Evolutionary conservation across 53 echinoderm and acorn worm genomes (phyloP).

Genomic region (Temnopleurus reevesii): DNA sequence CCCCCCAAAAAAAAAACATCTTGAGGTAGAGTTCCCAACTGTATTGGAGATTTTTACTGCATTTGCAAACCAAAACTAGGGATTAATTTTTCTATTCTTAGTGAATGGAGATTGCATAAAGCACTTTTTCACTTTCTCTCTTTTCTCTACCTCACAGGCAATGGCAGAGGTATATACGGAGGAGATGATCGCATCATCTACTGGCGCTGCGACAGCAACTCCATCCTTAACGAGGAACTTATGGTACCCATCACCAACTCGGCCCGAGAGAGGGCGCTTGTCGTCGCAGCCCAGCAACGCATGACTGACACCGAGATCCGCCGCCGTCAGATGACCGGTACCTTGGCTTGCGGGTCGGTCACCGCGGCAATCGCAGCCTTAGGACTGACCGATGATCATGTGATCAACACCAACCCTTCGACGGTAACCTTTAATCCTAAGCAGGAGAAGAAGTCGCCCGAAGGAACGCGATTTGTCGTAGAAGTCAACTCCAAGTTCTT

Average conservation of each 20-base stretch:
- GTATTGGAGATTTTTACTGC: no score
- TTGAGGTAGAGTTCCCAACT: no score
- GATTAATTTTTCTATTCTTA: no score
- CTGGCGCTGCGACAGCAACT: constrained; percentile 97
- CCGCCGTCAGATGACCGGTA: constrained; percentile 81
- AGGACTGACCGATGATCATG: constrained; percentile 71
- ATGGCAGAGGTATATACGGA: constrained; percentile 81
- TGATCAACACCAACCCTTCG: constrained; percentile 29
- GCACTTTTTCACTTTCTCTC: no score
- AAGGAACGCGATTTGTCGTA: constrained; percentile 66
- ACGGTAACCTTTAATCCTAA: constrained; percentile 28
- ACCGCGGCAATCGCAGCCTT: constrained; percentile 92
- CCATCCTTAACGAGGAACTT: constrained; percentile 83
- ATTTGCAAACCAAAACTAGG: no score
- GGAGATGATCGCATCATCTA: constrained; percentile 95
- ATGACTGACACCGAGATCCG: constrained; percentile 80
- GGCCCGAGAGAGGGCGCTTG: constrained; percentile 89
- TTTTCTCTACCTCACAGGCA: constrained; percentile 58
- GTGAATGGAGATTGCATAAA: no score
- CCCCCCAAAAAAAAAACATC: no score
- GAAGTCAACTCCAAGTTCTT: constrained; percentile 91
- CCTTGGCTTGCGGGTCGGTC: constrained; percentile 86
- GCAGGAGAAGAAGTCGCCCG: constrained; percentile 34
- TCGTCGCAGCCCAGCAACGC: constrained; percentile 94
- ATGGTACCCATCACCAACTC: constrained; percentile 89